Conservation (phyloP, 2,113 vertebrate genomes). For the Poeciliopsis retropinna region DNA sequence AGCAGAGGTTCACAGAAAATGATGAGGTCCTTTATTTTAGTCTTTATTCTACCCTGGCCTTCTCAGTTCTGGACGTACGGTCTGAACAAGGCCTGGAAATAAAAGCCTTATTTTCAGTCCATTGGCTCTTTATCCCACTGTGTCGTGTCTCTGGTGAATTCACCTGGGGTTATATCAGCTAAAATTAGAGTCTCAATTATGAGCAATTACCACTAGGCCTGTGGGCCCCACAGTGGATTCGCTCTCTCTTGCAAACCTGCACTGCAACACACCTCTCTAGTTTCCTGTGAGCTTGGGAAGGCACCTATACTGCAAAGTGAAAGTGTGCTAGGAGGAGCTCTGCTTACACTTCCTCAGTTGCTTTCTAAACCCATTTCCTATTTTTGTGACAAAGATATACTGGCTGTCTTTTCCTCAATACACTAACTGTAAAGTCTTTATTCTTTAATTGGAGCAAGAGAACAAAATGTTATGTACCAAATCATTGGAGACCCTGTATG, state of each 20-base stretch:
- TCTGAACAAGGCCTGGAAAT: constrained; percentile 45
- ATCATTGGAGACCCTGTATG: constrained; percentile 11
- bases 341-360: constrained; percentile 56
- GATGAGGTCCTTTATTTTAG: constrained; percentile 5
- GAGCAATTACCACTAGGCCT: constrained; percentile 79
- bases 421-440: constrained; percentile 7
- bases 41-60: constrained; percentile 20
- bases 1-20: constrained; percentile 1
- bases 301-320: constrained; percentile 54
- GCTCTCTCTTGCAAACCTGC: constrained; percentile 58
- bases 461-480: constrained; percentile 24
- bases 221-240: constrained; percentile 71
- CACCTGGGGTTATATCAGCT: constrained; percentile 79
- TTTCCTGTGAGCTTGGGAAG: constrained; percentile 36
- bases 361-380: constrained; percentile 35
- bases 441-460: constrained; percentile 25
- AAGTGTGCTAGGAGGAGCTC: constrained; percentile 43
- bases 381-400: constrained; percentile 23
- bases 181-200: constrained; percentile 83
- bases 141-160: constrained; percentile 76
- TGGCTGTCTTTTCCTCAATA: constrained; percentile 6
- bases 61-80: constrained; percentile 36
- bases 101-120: constrained; percentile 61
- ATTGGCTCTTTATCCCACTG: constrained; percentile 71
- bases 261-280: constrained; percentile 42